Evolutionary conservation across 2,113 vertebrate species (phyloP), one percentile per base, ranked within the genome.

Genomic region (Puntigrus tetrazona): DNA sequence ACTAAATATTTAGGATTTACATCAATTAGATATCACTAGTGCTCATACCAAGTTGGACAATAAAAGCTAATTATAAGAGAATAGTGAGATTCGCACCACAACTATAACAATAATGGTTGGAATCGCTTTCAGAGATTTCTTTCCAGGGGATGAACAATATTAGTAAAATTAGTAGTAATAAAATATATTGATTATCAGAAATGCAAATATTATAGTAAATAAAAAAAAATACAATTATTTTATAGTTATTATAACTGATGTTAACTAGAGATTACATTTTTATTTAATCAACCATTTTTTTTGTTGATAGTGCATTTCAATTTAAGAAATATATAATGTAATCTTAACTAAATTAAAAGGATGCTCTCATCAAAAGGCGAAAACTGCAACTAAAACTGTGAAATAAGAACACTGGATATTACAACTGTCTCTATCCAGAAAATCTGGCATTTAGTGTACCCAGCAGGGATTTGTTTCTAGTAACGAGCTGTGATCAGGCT

Each of bases 401-500:
- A 29, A 29, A 31, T 14, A 20, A 16, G 0, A n/a, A 38, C 20
- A n/a, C 1, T 70, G 20, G 20, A 13, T 11, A 41, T 70, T 18
- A 41, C 36, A 74, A 78, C 36, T 59, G 22, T 7, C 31, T 57
- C 29, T 29, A 52, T 31, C n/a, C 22, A 25, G 52, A 34, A 74
- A 38, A 52, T 25, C 41, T 47, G 41, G 1, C 29, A 31, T 5
- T 50, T 14, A 3, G n/a, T 65, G 34, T 74, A 52, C 34, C 22
- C 18, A 6, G 27, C 6, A 22, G 31, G 70, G 52, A 18, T 7
- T n/a, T 52, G 13, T 81, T 69, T 38, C 57, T n/a, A 27, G 69
- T 57, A 80, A 75, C 29, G n/a, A 41, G 29, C 45, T 52, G 13
- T 67, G 20, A 81, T 81, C 61, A 31, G 38, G 27, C 55, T 69